Percentiles rank a stretch among this genome's conserved stretches.
Conservation (phyloP, 1,140 invertebrate genomes). For the Lepidotrigona ventralis region DNA sequence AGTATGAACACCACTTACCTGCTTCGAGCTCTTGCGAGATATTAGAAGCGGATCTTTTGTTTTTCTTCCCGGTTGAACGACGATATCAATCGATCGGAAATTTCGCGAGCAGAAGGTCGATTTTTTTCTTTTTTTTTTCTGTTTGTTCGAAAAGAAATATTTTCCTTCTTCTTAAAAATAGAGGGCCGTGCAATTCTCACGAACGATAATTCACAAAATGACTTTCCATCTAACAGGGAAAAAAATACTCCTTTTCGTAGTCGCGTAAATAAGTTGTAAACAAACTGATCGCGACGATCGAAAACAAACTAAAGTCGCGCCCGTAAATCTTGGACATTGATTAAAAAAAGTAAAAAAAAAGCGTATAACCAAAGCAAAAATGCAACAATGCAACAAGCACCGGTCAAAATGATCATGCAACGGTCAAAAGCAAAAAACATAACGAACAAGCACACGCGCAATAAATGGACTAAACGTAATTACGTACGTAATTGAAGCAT, state of each 20-base stretch:
- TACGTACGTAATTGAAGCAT: background rate
- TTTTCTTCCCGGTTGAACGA: background rate
- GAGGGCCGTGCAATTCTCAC: background rate
- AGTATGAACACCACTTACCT: conserved; percentile 64
- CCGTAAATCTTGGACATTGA: background rate
- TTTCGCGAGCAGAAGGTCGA: background rate
- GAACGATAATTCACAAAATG: background rate
- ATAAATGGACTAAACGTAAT: background rate
- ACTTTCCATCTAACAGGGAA: background rate
- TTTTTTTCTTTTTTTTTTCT: too few relatives aligned
- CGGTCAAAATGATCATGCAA: conserved; percentile 24
- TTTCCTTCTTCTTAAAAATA: background rate
- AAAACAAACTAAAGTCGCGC: background rate
- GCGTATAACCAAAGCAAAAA: conserved; percentile 43
- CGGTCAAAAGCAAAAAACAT: conserved; percentile 8
- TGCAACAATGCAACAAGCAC: conserved; percentile 33
- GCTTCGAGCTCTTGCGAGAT: conserved; percentile 37
- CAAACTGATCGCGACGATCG: background rate
- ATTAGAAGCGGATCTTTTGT: background rate
- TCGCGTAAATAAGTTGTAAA: background rate
- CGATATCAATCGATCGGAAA: background rate
- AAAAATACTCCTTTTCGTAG: conserved; percentile 21
- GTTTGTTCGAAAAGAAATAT: conserved; percentile 10
- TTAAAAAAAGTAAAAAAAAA: background rate
- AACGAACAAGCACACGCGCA: background rate